These are phyloP conservation scores for Etia nguti DNA, from an alignment of 2,113 vertebrate species.

Conservation along the genomic window DNA sequence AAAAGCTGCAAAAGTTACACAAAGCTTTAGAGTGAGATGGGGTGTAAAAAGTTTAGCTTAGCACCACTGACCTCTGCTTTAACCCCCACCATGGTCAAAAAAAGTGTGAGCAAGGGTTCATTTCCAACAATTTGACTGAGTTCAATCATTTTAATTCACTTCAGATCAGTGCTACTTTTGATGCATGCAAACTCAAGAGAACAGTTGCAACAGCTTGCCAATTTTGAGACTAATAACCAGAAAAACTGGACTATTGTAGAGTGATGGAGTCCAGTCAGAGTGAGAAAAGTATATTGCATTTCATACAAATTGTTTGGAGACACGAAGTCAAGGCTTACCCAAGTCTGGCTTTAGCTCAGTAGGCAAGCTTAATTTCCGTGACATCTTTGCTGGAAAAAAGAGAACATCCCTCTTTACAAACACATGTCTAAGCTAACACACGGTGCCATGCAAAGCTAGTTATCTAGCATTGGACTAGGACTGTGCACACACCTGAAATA, in stretches of 20 bases:
- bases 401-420: constrained; percentile 92
- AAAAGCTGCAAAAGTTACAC: constrained; percentile 48
- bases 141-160: background rate
- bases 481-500: constrained; percentile 36
- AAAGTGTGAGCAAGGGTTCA: constrained; percentile 1
- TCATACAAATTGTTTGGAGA: constrained; percentile 59
- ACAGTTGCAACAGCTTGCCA: constrained; percentile 47
- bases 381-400: constrained; percentile 99
- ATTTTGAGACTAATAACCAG: constrained; percentile 51
- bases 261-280: constrained; percentile 51
- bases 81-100: constrained; percentile 17
- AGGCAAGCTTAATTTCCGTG: constrained; percentile 99
- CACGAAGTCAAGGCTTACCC: constrained; percentile 89
- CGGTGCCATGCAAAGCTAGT: constrained; percentile 73
- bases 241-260: constrained; percentile 46
- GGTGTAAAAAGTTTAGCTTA: constrained; percentile 41
- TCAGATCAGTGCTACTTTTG: constrained; percentile 54
- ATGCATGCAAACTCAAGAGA: constrained; percentile 57
- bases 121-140: background rate
- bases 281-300: constrained; percentile 38
- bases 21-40: constrained; percentile 53
- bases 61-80: constrained; percentile 50
- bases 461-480: constrained; percentile 31
- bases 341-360: constrained; percentile 99
- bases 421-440: constrained; percentile 67